Conservation (phyloP, 2,888 invertebrate species). For the Orgyia antiqua region DNA sequence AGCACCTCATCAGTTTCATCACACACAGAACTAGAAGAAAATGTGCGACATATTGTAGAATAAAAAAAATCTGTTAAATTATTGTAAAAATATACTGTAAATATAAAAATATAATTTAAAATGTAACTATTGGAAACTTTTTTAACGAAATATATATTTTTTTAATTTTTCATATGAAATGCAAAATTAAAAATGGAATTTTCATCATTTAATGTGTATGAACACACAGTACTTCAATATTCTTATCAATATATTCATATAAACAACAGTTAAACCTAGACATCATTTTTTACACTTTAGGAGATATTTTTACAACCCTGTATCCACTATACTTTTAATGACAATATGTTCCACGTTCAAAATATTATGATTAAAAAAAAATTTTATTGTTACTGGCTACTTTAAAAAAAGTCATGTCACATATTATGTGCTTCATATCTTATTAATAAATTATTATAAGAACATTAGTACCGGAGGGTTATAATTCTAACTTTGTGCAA, state of each 20-base stretch:
- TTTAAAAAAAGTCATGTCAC: conserved; percentile 28
- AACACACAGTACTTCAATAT: conserved; percentile 59
- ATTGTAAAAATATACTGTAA: conserved; percentile 45
- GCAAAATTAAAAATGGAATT: conserved; percentile 63
- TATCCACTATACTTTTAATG: conserved; percentile 74
- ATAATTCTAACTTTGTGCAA: not conserved
- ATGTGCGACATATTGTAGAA: too few relatives aligned
- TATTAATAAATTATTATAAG: conserved; percentile 23
- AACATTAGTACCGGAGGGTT: conserved; percentile 10
- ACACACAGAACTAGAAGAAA: too few relatives aligned
- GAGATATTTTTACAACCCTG: conserved; percentile 78
- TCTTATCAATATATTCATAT: conserved; percentile 70
- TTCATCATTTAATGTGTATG: conserved; percentile 56
- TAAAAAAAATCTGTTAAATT: conserved; percentile 24
- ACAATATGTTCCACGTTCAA: conserved; percentile 52
- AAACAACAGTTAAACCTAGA: conserved; percentile 69
- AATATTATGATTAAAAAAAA: conserved; percentile 37
- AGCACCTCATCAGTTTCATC: conserved; percentile 16
- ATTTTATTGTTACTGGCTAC: conserved; percentile 22
- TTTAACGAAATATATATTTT: conserved; percentile 34
- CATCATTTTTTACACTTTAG: conserved; percentile 65
- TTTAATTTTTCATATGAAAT: conserved; percentile 42
- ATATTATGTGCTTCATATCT: conserved; percentile 25
- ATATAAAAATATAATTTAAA: conserved; percentile 48
- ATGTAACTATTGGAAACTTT: conserved; percentile 46